Base-by-base conservation (phyloP, 1,140 invertebrate species). In the Myzus persicae region DNA sequence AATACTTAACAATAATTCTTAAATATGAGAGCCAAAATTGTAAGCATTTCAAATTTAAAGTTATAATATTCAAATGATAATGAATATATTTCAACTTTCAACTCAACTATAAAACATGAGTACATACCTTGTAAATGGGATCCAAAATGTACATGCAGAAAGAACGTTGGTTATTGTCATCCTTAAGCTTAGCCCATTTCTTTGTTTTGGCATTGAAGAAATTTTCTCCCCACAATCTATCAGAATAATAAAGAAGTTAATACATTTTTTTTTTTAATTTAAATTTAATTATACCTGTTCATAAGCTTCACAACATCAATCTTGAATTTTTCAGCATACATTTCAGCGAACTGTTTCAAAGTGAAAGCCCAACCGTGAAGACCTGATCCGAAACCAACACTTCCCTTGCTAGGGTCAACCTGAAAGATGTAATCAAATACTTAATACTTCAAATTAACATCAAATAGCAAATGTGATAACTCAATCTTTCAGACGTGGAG, bases 321-420 rank as follows among this genome's bases (percentile, higher is more conserved):
- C 95, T 99, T 99, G 96, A 99, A 99, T 96, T 99, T 99, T 94
- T 98, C 98, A 54, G 98, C 97, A 95, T 99, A 99, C 97, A 99
- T 99, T 95, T 99, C 99, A 93, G 99, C 97, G 96, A 99, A 99
- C 96, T 99, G 99, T 96, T 99, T 99, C 81, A 99, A 96, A 91
- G 99, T 99, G 95, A 99, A 99, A 92, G 99, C 99, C 99, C 99
- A 99, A 93, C 99, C 99, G 95, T 99, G 99, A 91, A 99, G 97
- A 95, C 98, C 99, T 67, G 99, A 99, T 94, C 99, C 99, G 95
- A 99, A 99, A 95, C 99, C 99, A 94, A 99, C 99, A 94, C 98
- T 99, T 95, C 99, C 99, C 96, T 98, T 98, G 96, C 98, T 98
- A 93, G 99, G 99, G 95, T 99, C 98, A 94, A 99, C 96, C 96